A percentile compares a stretch with the other conserved stretches of the same genome.
Evolutionary conservation across 2,797 vertebrate genomes (phyloP).

Genomic region (Hyperoplus immaculatus): DNA sequence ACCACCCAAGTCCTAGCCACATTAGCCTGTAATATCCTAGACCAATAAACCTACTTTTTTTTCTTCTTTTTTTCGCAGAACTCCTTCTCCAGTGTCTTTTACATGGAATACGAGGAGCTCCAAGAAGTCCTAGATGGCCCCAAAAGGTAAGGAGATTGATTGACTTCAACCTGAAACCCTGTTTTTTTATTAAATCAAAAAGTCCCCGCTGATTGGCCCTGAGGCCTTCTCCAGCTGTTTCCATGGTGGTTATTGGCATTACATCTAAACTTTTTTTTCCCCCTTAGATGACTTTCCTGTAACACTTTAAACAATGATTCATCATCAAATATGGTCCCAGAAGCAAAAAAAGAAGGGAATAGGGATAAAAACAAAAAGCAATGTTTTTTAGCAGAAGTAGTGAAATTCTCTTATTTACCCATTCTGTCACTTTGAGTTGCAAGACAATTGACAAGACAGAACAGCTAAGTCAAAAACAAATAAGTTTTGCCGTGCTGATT

Average conservation of each 20-base stretch:
- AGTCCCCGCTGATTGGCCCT: slow-evolving; percentile 9
- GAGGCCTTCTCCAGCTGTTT: slow-evolving; percentile 27
- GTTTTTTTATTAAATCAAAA: slow-evolving; percentile 18
- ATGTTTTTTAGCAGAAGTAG: slow-evolving; percentile 10
- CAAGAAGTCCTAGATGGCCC: slow-evolving; percentile 82
- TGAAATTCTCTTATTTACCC: slow-evolving; percentile 15
- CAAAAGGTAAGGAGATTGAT: slow-evolving; percentile 87
- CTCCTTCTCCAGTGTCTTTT: slow-evolving; percentile 96
- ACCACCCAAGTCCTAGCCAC: not conserved
- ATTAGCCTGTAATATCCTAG: slow-evolving; percentile 3
- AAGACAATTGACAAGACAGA: slow-evolving; percentile 14
- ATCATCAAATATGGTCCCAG: slow-evolving; percentile 8
- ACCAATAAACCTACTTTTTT: slow-evolving; percentile 20
- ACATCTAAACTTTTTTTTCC: slow-evolving; percentile 19
- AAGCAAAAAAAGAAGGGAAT: not conserved
- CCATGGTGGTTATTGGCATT: slow-evolving; percentile 15
- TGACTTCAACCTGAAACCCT: not conserved
- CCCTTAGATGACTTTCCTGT: not conserved
- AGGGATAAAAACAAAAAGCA: not conserved
- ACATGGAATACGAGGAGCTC: slow-evolving; percentile 94
- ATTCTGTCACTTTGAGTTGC: slow-evolving; percentile 40
- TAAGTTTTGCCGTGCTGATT: slow-evolving; percentile 30
- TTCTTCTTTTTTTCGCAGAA: slow-evolving; percentile 83
- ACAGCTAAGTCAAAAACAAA: not conserved
- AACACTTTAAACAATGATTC: slow-evolving; percentile 4